Percentiles rank a stretch among this genome's conserved stretches.
Evolutionary conservation across 2,888 invertebrate species (phyloP).

Genomic region (Seira musarum): DNA sequence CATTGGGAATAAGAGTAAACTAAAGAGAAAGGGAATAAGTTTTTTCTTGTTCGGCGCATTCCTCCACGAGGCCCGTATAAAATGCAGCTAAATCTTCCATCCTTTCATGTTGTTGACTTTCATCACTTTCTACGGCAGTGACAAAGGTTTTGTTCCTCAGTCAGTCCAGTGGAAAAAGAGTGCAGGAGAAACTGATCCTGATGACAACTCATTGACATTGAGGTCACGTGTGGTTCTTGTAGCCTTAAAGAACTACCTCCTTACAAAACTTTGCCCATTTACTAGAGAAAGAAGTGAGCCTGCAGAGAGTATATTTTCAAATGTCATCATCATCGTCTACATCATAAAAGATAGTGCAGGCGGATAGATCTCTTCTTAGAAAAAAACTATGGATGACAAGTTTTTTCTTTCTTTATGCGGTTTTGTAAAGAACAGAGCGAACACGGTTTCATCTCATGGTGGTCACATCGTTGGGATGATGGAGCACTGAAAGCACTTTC

Average conservation of each 20-base stretch:
- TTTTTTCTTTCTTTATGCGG: slow-evolving; percentile 2
- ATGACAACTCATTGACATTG: slow-evolving; percentile 17
- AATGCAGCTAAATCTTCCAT: not conserved
- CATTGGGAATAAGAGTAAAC: not conserved
- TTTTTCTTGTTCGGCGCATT: not conserved
- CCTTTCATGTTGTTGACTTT: not conserved
- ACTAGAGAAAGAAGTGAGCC: not conserved
- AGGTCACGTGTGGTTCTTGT: slow-evolving; percentile 11
- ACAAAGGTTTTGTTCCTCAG: not conserved
- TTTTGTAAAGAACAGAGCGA: slow-evolving; percentile 5
- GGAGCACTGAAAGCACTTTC: not conserved
- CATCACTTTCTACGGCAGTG: not conserved
- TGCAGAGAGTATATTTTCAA: slow-evolving; percentile 9
- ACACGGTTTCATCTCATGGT: not conserved
- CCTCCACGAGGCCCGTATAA: not conserved
- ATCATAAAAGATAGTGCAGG: slow-evolving; percentile 7
- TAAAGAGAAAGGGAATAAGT: slow-evolving; percentile 2
- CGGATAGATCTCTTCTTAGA: slow-evolving; percentile 1
- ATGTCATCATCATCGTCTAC: not conserved
- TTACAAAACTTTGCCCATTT: slow-evolving; percentile 14
- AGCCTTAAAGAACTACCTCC: not conserved
- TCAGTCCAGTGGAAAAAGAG: not conserved
- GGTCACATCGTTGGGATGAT: not conserved
- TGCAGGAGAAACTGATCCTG: not conserved
- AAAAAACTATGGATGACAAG: slow-evolving; percentile 8